Evolutionary conservation across 2,113 vertebrate genomes (phyloP), one percentile per base, ranked within the genome.

Genomic region (Ictidomys tridecemlineatus): DNA sequence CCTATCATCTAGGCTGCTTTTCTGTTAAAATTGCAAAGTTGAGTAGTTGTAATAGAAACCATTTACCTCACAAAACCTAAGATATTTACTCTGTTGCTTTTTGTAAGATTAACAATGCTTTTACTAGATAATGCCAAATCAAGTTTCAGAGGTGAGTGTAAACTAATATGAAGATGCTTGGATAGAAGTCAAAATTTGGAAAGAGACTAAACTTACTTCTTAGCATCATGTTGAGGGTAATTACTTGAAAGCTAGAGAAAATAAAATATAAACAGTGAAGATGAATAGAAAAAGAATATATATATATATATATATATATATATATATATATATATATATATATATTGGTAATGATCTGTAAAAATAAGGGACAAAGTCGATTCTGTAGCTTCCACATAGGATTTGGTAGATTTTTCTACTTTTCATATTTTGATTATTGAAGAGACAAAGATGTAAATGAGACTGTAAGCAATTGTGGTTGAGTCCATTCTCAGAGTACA

Each of bases 351-450:
- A 67, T 77, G 63, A 37, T 65, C 28, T 65, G n/a, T 39, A 53
- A 58, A 85, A 28, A 53, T 1, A 11, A 14, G 32, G 51, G 74
- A 4, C 7, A 74, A 88, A 69, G 24, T 74, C 86, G 22, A 84
- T 84, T 56, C 9, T 76, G 2, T 34, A 53, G 45, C 24, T 93
- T 83, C 45, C 53, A 39, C 42, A 20, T 8, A 26, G 56, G 56
- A 17, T 69, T 95, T 93, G 26, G 1, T 30, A 85, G 20, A 34
- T 24, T 34, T 65, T 61, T 89, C 20, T 51, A 48, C 34, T 58
- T n/a, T 90, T 91, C 53, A 78, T 37, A 30, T 48, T 87, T 95
- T 18, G 28, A 42, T 80, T 90, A 69, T 26, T 84, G 48, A 79
- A 84, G 58, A 28, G 32, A 91, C 30, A 79, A 74, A 73, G 42